These are phyloP conservation scores for Alitta virens DNA, from an alignment of 2,888 invertebrate species.

Conservation along the genomic window DNA sequence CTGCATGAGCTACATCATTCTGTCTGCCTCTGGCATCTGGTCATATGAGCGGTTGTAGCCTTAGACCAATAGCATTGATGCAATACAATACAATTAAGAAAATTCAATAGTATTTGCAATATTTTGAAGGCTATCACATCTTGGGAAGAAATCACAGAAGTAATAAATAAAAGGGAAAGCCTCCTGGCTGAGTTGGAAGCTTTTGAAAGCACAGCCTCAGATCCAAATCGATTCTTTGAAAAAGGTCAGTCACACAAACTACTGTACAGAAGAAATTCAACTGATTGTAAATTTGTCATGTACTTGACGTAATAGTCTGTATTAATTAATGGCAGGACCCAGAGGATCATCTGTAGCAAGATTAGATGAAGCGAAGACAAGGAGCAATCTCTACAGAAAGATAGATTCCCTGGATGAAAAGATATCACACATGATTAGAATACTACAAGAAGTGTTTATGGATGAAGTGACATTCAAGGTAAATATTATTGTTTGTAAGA, in stretches of 20 bases:
- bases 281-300: no score
- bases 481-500: slow-evolving; percentile 5
- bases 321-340: slow-evolving; percentile 34
- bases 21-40: no score
- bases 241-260: slow-evolving; percentile 36
- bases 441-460: slow-evolving; percentile 38
- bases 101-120: no score
- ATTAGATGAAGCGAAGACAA: slow-evolving; percentile 48
- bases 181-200: slow-evolving; percentile 49
- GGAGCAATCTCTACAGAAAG: slow-evolving; percentile 46
- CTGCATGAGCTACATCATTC: no score
- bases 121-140: slow-evolving; percentile 52
- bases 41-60: no score
- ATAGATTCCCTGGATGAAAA: slow-evolving; percentile 44
- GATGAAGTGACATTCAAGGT: slow-evolving; percentile 51
- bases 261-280: no score
- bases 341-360: slow-evolving; percentile 51
- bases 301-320: no score
- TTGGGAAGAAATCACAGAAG: slow-evolving; percentile 50
- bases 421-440: slow-evolving; percentile 40
- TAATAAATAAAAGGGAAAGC: slow-evolving; percentile 50
- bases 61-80: no score
- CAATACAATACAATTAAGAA: no score
- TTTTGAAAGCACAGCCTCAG: slow-evolving; percentile 55
- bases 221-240: slow-evolving; percentile 56